A percentile compares a stretch with the other conserved stretches of the same genome.
These are phyloP conservation scores for Perca schrenkii DNA, from an alignment of 2,113 vertebrate species.

Conservation along the genomic window DNA sequence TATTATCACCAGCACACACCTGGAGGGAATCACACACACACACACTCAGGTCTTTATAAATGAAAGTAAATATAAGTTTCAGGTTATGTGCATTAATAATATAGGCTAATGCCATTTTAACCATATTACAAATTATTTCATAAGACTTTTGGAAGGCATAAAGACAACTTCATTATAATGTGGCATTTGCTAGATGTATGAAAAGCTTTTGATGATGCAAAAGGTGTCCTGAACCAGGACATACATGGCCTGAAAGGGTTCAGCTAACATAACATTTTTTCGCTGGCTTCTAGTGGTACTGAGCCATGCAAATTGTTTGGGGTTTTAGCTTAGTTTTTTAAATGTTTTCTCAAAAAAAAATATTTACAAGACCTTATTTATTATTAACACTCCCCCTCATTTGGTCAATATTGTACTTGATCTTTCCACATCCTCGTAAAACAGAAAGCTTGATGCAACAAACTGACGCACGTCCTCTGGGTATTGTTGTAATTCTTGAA, in stretches of 20 bases:
- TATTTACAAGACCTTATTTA: neutral
- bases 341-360: neutral
- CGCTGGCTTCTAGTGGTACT: neutral
- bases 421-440: constrained; percentile 1
- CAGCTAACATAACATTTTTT: neutral
- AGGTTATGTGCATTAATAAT: neutral
- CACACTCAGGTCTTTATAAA: too few species aligned
- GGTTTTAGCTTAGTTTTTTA: neutral
- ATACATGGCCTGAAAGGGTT: neutral
- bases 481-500: constrained; percentile 6
- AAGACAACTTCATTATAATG: too few species aligned
- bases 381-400: neutral
- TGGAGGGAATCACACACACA: too few species aligned
- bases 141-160: neutral
- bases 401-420: neutral
- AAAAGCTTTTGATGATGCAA: neutral
- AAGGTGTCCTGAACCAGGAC: neutral
- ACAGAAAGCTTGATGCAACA: neutral
- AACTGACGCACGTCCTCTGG: neutral
- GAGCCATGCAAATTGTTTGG: too few species aligned
- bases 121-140: too few species aligned
- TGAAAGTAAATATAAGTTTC: too few species aligned
- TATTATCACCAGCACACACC: too few species aligned
- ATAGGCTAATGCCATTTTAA: too few species aligned
- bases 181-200: too few species aligned